These are phyloP conservation scores for Rhadina sibilatrix DNA, from an alignment of 2,113 vertebrate species.

Conservation along the genomic window DNA sequence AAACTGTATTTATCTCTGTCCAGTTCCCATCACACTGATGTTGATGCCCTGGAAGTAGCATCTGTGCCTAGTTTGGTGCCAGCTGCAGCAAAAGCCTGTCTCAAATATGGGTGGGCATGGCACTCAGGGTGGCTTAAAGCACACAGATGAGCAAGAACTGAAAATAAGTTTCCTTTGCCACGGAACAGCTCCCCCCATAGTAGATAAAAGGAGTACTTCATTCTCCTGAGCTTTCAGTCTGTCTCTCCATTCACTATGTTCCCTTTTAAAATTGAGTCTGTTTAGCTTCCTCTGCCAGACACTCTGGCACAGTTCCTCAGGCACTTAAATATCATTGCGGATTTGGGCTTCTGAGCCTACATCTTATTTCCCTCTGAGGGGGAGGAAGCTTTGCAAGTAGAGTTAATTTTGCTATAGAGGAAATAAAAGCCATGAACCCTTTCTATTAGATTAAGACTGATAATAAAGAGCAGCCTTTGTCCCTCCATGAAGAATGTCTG, in stretches of 20 bases:
- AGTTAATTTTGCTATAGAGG: constrained; percentile 26
- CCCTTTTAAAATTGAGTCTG: constrained; percentile 34
- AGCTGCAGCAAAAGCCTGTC: neutral
- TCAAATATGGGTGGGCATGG: neutral
- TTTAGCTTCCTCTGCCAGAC: constrained; percentile 56
- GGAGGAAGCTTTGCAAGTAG: constrained; percentile 39
- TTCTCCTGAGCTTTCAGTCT: constrained; percentile 20
- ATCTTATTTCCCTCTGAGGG: constrained; percentile 52
- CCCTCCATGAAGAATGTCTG: neutral
- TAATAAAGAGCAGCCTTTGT: neutral
- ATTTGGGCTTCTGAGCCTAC: constrained; percentile 42
- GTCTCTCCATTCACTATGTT: constrained; percentile 6
- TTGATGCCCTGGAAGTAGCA: neutral
- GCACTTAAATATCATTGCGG: constrained; percentile 58
- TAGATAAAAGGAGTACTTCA: neutral
- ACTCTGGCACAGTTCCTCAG: constrained; percentile 54
- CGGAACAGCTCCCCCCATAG: neutral
- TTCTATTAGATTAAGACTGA: constrained; percentile 14
- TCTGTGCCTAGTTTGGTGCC: neutral
- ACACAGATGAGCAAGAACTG: neutral
- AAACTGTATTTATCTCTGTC: neutral
- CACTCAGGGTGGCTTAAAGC: neutral
- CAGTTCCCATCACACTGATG: neutral
- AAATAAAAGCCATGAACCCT: constrained; percentile 15
- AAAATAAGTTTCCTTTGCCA: neutral